Evolutionary conservation across 2,888 invertebrate species (phyloP), one percentile per base, ranked within the genome.

Genomic region (Ichneumoninae sp.): DNA sequence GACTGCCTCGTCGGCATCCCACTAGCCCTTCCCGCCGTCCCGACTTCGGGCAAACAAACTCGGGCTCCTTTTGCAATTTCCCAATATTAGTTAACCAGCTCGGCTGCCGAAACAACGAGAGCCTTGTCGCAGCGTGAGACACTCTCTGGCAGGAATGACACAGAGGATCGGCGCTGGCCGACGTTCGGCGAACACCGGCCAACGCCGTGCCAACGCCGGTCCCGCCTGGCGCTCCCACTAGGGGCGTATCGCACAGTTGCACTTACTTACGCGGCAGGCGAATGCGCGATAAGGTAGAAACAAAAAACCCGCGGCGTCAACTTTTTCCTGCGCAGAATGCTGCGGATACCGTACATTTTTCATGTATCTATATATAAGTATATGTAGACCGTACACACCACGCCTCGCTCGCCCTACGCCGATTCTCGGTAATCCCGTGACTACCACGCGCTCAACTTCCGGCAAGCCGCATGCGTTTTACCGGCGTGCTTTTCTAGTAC

Each of bases 351-450:
- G 74, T 86, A 73, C 69, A 84, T 85, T 85, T 81, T 83, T 85
- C 71, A 87, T 83, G 76, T 77, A 74, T 73, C 76, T 50, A 36
- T 19, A 33, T 40, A 52, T 69, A 3, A 40, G 10, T 40, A 30
- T 66, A 82, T 70, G 36, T 52, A 80, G 57, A 22, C 57, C 54
- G 50, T n/a, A 50, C 4, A 8, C 44, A 74, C 66, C 68, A 30
- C 63, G 65, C 76, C 63, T 71, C 60, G 16, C 66, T 81, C 71
- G 63, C 65, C 78, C 66, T 50, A 57, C 78, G 50, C 66, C 60
- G 83, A 71, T 88, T 88, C 88, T 81, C 63, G 80, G 88, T 86
- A 88, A 81, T 88, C 77, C 75, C 83, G 83, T 86, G 81, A 83
- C 83, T 74, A 86, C 79, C 78, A 81, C 79, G 36, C 65, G 81